These are phyloP conservation scores for Cataglyphis hispanica DNA, from an alignment of 1,140 invertebrate species.

Conservation along the genomic window DNA sequence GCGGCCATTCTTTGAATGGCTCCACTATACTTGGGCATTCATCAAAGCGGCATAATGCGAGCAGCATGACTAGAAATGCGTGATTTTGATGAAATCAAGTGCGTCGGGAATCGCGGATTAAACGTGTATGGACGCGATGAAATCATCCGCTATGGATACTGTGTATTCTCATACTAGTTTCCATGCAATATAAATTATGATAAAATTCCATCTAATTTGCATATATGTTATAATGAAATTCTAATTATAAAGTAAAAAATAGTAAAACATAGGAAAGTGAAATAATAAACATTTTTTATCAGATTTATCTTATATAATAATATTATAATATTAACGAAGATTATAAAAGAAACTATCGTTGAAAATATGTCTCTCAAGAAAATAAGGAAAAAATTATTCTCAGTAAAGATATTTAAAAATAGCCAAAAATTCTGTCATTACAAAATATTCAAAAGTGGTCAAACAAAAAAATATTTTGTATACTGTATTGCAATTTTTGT, in stretches of 20 bases:
- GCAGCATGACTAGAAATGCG: conserved; percentile 83
- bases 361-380: too few species aligned
- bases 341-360: too few species aligned
- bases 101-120: conserved; percentile 59
- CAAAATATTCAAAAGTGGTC: neutral
- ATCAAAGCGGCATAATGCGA: conserved; percentile 85
- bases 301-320: too few species aligned
- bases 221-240: neutral
- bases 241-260: neutral
- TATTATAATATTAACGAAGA: too few species aligned
- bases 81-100: conserved; percentile 82
- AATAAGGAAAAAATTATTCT: too few species aligned
- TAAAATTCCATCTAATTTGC: neutral
- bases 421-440: neutral
- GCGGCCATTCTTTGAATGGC: conserved; percentile 81
- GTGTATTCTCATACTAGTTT: conserved; percentile 5
- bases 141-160: conserved; percentile 19
- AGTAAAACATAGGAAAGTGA: neutral
- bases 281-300: neutral
- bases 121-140: conserved; percentile 58
- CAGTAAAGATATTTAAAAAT: neutral
- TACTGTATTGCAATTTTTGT: neutral
- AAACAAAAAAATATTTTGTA: neutral
- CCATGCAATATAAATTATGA: neutral
- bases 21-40: conserved; percentile 82